These are phyloP conservation scores for Aphyosemion australe DNA, from an alignment of 2,113 vertebrate genomes.

Conservation along the genomic window DNA sequence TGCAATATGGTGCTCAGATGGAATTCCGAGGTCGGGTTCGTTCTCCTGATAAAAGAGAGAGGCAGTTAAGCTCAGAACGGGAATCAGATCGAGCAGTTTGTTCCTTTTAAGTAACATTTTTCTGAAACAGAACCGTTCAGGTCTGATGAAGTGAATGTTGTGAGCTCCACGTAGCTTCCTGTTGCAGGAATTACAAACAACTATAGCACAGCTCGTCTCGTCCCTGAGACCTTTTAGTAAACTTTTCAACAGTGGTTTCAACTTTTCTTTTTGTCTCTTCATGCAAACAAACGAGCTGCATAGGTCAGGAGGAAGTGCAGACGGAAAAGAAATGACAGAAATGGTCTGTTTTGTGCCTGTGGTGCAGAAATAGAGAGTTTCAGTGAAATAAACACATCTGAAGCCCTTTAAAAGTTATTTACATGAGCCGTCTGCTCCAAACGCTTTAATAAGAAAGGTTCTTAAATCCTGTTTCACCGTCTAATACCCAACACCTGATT, in stretches of 20 bases:
- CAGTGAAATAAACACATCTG: background rate
- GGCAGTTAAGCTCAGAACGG: too few species aligned
- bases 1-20: constrained; percentile 56
- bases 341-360: background rate
- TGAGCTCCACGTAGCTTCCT: too few species aligned
- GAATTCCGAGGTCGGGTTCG: too few species aligned
- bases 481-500: background rate
- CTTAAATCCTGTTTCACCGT: too few species aligned
- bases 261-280: background rate
- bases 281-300: background rate
- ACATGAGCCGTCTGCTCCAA: too few species aligned
- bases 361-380: background rate
- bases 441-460: background rate
- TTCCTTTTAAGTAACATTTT: too few species aligned
- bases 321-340: background rate
- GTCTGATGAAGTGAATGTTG: too few species aligned
- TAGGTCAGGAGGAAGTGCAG: too few species aligned
- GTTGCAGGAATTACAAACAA: too few species aligned
- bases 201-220: background rate
- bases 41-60: too few species aligned
- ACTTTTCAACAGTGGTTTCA: constrained; percentile 19
- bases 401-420: background rate
- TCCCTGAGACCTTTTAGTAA: constrained; percentile 14
- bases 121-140: too few species aligned
- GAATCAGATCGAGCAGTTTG: too few species aligned